A percentile compares a stretch with the other conserved stretches of the same genome.
Conservation (phyloP, 2,888 invertebrate genomes). For the Diaprepes abbreviatus region DNA sequence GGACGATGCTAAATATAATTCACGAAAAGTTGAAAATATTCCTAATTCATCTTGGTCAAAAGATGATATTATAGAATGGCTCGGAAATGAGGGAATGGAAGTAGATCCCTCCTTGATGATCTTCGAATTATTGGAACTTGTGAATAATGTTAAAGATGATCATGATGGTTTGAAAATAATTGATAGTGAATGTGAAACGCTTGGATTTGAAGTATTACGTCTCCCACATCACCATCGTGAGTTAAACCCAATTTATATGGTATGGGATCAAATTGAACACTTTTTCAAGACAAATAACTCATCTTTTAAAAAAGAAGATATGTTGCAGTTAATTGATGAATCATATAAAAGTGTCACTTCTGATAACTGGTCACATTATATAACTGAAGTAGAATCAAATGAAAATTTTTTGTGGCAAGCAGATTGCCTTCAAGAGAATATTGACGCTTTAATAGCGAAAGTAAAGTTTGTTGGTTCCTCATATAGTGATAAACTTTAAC, state of each 20-base stretch:
- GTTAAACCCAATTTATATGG: constrained; percentile 7
- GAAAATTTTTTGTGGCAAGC: constrained; percentile 8
- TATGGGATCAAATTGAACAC: not conserved
- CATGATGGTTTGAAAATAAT: not conserved
- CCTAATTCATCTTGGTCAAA: not conserved
- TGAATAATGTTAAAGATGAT: constrained; percentile 7
- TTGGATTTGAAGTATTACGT: not conserved
- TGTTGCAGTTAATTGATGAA: constrained; percentile 1
- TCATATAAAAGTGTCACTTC: not conserved
- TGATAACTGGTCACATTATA: not conserved
- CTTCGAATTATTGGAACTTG: not conserved
- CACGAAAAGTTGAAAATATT: not conserved
- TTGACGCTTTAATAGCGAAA: not conserved
- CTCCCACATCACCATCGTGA: not conserved
- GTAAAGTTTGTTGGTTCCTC: no score
- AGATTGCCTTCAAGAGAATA: constrained; percentile 4
- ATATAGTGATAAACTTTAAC: no score
- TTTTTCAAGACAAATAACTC: not conserved
- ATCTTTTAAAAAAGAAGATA: not conserved
- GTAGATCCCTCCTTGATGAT: not conserved
- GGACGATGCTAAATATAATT: not conserved
- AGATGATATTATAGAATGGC: constrained; percentile 8
- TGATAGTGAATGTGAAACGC: not conserved
- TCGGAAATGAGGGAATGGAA: constrained; percentile 1
- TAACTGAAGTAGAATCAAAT: not conserved